Evolutionary conservation across 2,797 vertebrate species (phyloP), one percentile per base, ranked within the genome.

Genomic region (Emydoidea blandingii): DNA sequence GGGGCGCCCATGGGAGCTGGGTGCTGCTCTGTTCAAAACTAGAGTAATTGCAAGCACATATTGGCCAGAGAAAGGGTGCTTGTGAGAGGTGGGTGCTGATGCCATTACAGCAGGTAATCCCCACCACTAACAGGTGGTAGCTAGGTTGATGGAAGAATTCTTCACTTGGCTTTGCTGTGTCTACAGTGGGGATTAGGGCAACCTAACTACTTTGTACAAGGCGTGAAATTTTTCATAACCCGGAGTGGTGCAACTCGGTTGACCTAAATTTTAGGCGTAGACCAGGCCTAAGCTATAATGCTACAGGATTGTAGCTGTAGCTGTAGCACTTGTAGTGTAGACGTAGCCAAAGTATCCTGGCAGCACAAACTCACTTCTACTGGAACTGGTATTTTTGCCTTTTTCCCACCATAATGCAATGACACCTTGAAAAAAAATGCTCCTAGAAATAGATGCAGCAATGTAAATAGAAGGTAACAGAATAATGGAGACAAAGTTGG

Each of bases 401-500:
- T 87, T 79, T 83, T 74, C 81, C 81, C n/a, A 85, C 72, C 53
- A 81, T 59, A 52, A 3, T 52, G 53, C 57, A 86, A 81, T 53
- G 29, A 5, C 65, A 92, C 79, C 18, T 81, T 94, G 49, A 81
- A 80, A 79, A 97, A 23, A 54, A 23, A 41, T 41, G 82, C 25
- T 34, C 59, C 85, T 53, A 93, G 65, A 91, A 91, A 93, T 0
- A 93, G 11, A 86, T 41, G 34, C 62, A 68, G 62, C 62, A n/a
- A 68, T 68, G 9, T 37, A 68, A 68, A 37, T 10, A 86, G 41
- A 49, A 27, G 89, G 90, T 9, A 87, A 90, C 54, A 89, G 78
- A 76, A 81, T 34, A 93, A 79, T 93, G 87, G 79, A 90, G 65
- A 91, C 49, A 91, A 88, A 95, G 94, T 79, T 83, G 93, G 81